Base-by-base conservation (phyloP, 2,113 vertebrate genomes). In the Picathartes gymnocephalus region DNA sequence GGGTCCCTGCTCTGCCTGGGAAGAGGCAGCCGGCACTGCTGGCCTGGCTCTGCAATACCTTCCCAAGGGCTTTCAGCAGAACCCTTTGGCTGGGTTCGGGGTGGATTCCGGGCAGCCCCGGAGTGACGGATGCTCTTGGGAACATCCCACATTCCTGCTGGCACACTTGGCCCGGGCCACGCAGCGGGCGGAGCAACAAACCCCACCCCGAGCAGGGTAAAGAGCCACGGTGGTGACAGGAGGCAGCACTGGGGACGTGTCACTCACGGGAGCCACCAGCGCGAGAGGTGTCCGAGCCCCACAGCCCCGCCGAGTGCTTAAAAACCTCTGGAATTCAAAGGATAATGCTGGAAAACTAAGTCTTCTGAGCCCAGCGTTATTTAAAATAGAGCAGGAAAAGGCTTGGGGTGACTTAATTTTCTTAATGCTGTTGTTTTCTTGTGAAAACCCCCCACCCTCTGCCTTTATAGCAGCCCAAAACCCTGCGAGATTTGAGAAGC, bases 261-360 rank as follows among this genome's bases (percentile, higher is more conserved):
- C 7, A 1, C 39, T 53, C 28, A 33, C 0, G 0, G 69, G 31
- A 70, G 47, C 27, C 65, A 11, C 39, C 1, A 3, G 47, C 8
- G 42, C 27, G 4, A 56, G 54, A 66, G 74, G 35, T 3, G 65
- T 11, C 10, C 4, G 76, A 60, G 40, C 21, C 31, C 3, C 42
- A 6, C 4, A 9, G 23, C 56, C 58, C 83, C 2, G 15, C 44
- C 0, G 0, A 60, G 30, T 0, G 0, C 65, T 31, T 31, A 11
- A 14, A 61, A 81, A 13, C 2, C 5, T 10, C 22, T 7, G 19
- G 4, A 65, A 73, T 39, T 44, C 35, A 27, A 44, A 60, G 13
- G 2, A 13, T 30, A 10, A 51, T 3, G 30, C 7, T 57, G 48
- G 33, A n/a, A 77, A 89, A 66, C 22, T 13, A 18, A 53, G 3